These are phyloP conservation scores for Argya squamiceps DNA, from an alignment of 2,797 vertebrate genomes.

Conservation along the genomic window DNA sequence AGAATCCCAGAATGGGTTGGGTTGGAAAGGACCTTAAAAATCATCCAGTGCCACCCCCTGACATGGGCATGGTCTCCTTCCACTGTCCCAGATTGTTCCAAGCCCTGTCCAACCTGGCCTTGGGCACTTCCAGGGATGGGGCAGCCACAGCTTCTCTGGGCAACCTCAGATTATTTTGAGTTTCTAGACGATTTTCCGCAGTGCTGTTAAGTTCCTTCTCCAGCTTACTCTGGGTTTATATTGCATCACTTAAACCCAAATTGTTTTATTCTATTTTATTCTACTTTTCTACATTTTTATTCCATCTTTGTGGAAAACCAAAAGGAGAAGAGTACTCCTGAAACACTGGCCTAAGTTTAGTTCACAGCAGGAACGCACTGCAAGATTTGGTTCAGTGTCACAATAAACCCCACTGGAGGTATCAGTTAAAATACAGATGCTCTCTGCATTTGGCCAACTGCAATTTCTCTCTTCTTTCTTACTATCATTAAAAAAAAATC, in stretches of 20 bases:
- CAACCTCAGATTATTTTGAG: fast-evolving
- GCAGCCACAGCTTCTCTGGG: not conserved
- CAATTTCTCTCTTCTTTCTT: not conserved
- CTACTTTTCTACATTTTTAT: not conserved
- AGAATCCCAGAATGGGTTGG: not conserved
- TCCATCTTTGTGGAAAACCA: not conserved
- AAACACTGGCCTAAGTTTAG: not conserved
- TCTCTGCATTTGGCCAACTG: not conserved
- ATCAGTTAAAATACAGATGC: not conserved
- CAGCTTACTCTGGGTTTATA: not conserved
- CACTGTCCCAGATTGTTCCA: not conserved
- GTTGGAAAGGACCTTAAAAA: not conserved
- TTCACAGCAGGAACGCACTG: not conserved
- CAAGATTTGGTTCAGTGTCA: not conserved
- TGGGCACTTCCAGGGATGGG: not conserved
- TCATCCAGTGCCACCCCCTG: not conserved
- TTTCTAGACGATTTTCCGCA: not conserved
- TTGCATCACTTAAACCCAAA: not conserved
- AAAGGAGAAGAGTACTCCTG: not conserved
- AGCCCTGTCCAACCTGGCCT: fast-evolving
- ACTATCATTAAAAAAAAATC: not conserved
- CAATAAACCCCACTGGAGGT: not conserved
- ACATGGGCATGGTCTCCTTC: not conserved
- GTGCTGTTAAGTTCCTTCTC: not conserved
- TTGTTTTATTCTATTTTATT: not conserved